Base-by-base conservation (phyloP, 2,888 invertebrate genomes). In the Euphydryas editha region DNA sequence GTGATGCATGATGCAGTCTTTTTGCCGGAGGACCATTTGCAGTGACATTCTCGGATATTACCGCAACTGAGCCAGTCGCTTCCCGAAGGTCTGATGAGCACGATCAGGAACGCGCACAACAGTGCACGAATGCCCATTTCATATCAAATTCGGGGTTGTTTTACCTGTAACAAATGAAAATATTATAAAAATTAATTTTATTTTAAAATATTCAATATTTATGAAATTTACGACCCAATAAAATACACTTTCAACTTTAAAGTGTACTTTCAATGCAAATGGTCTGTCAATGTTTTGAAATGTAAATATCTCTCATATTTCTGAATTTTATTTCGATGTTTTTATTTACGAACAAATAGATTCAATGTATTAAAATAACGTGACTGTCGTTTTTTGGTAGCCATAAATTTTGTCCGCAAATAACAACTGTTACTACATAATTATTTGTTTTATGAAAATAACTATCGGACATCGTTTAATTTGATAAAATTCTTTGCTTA, bases 1-100 rank as follows among this genome's bases (percentile, higher is more conserved):
- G 96, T 95, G 67, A 95, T 94, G 86, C 98, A 98, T 56, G 97
- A 94, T 11, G 97, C 98, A 3, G 97, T 97, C 85, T 97, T 97
- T 86, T 98, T 98, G 62, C 98, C 98, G 55, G 96, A 96, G 5
- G 96, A 96, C 98, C 98, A 98, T 90, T 97, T 98, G 94, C 98
- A 98, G 77, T 95, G 95, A 84, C 98, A 98, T 76, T 96, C 95
- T 73, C 83, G 73, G 61, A 92, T 86, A 62, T 95, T 93, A 72
- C 96, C 96, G 85, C 97, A 98, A 85, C 96, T 96, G 59, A 96
- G 95, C 97, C 97, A 97, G 85, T 97, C 97, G 76, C 92, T 87
- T 65, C 83, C 92, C 58, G 84, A 81, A 21, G 83, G 79, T 54
- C 81, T 79, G 68, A 86, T 75, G 64, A 89, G 74, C 69, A 85